phyloP scores from a whole-genome alignment of 2,888 invertebrate species.

The Campopleginae sp. region DNA sequence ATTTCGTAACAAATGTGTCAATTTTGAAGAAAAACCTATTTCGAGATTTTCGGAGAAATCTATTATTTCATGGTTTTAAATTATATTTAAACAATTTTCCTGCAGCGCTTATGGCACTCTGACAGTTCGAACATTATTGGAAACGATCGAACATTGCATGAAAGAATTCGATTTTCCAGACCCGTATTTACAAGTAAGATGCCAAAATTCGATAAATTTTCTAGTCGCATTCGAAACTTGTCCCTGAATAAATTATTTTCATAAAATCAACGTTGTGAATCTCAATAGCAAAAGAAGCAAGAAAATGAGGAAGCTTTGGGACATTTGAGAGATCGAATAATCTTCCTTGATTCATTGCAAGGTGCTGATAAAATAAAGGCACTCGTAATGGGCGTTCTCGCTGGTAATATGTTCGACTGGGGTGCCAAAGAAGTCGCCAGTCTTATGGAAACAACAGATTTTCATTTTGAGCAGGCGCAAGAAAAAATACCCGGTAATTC shows the following conservation, averaged over 20 bases:
- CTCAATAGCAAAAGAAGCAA: conserved; percentile 92
- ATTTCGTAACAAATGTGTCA: no score
- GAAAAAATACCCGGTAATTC: conserved; percentile 90
- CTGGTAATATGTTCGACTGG: conserved; percentile 99
- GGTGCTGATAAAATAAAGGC: conserved; percentile 83
- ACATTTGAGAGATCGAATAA: conserved; percentile 88
- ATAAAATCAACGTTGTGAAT: conserved; percentile 27
- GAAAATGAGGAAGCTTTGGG: conserved; percentile 94
- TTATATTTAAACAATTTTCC: conserved; percentile 22
- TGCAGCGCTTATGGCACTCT: conserved; percentile 91
- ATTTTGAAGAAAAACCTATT: background rate
- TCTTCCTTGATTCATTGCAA: conserved; percentile 89
- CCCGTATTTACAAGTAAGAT: conserved; percentile 88
- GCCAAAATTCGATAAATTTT: conserved; percentile 18
- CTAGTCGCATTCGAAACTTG: background rate
- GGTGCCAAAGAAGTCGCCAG: conserved; percentile 96
- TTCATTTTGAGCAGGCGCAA: conserved; percentile 93
- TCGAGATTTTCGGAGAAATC: background rate
- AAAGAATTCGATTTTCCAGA: conserved; percentile 96
- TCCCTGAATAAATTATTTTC: background rate
- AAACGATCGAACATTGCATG: conserved; percentile 96
- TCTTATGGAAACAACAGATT: conserved; percentile 91
- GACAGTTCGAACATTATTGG: conserved; percentile 95
- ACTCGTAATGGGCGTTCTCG: conserved; percentile 86
- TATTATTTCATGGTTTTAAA: background rate